Evolutionary conservation across 2,888 invertebrate species (phyloP).

Genomic region (Pasiphila rectangulata): DNA sequence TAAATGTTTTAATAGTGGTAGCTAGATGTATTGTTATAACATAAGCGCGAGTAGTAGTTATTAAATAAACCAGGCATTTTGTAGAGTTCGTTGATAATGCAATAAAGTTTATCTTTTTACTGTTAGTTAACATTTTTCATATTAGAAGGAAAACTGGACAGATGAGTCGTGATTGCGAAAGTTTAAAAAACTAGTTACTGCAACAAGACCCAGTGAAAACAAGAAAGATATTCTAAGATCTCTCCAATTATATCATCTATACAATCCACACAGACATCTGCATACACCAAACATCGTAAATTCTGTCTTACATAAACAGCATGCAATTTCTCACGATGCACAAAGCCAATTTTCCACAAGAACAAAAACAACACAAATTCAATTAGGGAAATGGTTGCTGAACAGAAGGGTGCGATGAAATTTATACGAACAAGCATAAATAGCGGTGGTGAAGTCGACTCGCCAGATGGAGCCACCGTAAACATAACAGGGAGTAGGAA

Average conservation of each 20-base stretch:
- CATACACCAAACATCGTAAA: constrained; percentile 45
- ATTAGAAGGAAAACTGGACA: too few species aligned
- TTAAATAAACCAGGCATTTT: too few species aligned
- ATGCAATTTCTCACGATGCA: constrained; percentile 72
- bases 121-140: too few species aligned
- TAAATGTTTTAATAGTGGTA: too few species aligned
- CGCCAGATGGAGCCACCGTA: constrained; percentile 55
- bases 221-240: background rate
- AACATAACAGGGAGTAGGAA: constrained; percentile 41
- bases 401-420: constrained; percentile 53
- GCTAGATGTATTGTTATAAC: too few species aligned
- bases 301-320: constrained; percentile 50
- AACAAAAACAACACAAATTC: constrained; percentile 75
- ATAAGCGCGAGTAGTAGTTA: too few species aligned
- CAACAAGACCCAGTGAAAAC: background rate
- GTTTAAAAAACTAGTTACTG: too few species aligned
- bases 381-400: constrained; percentile 71
- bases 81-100: too few species aligned
- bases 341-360: constrained; percentile 72
- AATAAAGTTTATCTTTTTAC: too few species aligned
- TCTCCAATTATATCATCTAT: background rate
- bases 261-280: constrained; percentile 43
- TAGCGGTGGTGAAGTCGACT: constrained; percentile 55
- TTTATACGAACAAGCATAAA: constrained; percentile 63
- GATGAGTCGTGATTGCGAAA: too few species aligned